Base-by-base conservation (phyloP, 2,888 invertebrate species). In the Xestia ashworthii region DNA sequence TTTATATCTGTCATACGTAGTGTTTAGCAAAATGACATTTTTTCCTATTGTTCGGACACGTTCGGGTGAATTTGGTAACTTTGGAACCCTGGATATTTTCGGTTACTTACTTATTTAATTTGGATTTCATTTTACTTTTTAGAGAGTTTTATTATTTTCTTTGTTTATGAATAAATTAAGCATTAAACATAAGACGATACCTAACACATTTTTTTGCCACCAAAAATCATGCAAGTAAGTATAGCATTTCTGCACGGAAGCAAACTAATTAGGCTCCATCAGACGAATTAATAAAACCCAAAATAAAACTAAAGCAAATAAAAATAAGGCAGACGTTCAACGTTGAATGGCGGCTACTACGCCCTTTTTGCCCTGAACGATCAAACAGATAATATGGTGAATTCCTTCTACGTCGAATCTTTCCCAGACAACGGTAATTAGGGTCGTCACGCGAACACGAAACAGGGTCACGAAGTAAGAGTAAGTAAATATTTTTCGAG, bases 381-480 rank as follows among this genome's bases (percentile, higher is more conserved):
- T 81, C 70, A 68, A 67, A 70, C 81, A 55, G 75, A 84, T 32
- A 32, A 1, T 72, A 75, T 74, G 48, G 64, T 70, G 74, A 68
- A 87, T 87, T 81, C 86, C 74, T 74, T 71, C 53, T 65, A 64
- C 65, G 66, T 68, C 44, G 44, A 78, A 78, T 69, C 46, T 76
- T 83, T 86, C 86, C 78, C 87, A 87, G 84, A 78, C 79, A 66
- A 67, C 46, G 32, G 69, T 81, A 81, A 87, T 87, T 79, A 78
- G 76, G 78, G 74, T 81, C 79, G 73, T 76, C 88, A 87, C 80
- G 87, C 83, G 46, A 87, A 74, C 65, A 62, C 41, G 46, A 65
- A 79, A 74, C 71, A 76, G 64, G 81, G 78, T 76, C 82, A 87
- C 25, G 58, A 16, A 12, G 71, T 73, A 64, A 66, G 16, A 81